phyloP scores from a whole-genome alignment of 1,140 invertebrate species.

The Penaeus vannamei region DNA sequence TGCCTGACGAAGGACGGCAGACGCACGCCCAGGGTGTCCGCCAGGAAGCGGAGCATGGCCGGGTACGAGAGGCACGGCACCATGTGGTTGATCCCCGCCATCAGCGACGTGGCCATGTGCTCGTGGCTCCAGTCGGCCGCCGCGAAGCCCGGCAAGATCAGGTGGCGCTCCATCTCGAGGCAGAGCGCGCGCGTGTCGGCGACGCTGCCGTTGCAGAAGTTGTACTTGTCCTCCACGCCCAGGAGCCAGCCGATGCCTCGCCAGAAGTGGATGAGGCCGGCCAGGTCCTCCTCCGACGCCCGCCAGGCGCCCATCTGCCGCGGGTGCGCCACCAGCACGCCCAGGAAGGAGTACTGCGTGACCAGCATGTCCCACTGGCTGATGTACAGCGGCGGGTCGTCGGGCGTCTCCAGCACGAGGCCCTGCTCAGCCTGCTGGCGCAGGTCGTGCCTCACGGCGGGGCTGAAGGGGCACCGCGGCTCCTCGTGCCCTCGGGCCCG shows the following conservation, averaged over 20 bases:
- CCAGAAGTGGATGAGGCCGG: slow-evolving; percentile 89
- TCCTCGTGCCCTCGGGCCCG: slow-evolving; percentile 68
- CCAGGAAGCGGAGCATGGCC: slow-evolving; percentile 39
- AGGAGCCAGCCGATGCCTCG: slow-evolving; percentile 84
- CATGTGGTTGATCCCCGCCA: slow-evolving; percentile 71
- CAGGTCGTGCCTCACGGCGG: slow-evolving; percentile 30
- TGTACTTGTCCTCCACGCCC: slow-evolving; percentile 85
- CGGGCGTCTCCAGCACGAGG: slow-evolving; percentile 18
- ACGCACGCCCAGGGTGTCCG: neutral
- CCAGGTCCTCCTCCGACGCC: slow-evolving; percentile 76
- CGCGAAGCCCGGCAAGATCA: slow-evolving; percentile 72
- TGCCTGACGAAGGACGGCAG: slow-evolving; percentile 18
- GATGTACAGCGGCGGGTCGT: slow-evolving; percentile 69
- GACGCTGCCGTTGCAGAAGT: slow-evolving; percentile 75
- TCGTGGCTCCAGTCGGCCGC: slow-evolving; percentile 72
- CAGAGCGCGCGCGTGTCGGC: slow-evolving; percentile 71
- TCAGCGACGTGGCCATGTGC: slow-evolving; percentile 72
- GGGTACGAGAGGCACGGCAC: slow-evolving; percentile 68
- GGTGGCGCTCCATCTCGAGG: slow-evolving; percentile 71
- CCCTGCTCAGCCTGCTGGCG: neutral
- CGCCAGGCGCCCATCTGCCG: slow-evolving; percentile 78
- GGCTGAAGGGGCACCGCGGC: slow-evolving; percentile 29
- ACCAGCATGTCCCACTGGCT: slow-evolving; percentile 87
- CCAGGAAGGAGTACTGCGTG: slow-evolving; percentile 82
- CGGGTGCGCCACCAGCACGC: slow-evolving; percentile 80